Evolutionary conservation across 2,113 vertebrate genomes (phyloP).

Genomic region (Eurystomus gularis): DNA sequence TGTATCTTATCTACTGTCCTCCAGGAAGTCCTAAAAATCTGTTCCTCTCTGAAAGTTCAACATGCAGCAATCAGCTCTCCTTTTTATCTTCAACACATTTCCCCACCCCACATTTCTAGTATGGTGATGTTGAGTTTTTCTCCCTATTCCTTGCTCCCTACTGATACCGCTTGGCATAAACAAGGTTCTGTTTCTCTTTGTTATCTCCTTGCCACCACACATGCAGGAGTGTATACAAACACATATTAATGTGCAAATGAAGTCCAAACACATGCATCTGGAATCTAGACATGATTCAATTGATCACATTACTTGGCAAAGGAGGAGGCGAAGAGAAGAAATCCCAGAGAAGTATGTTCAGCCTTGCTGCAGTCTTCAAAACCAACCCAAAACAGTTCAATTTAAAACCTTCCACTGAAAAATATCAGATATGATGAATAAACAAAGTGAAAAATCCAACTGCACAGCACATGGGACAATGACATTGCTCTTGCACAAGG

Average conservation of each 20-base stretch:
- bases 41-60: neutral
- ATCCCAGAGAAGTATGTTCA: neutral
- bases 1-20: neutral
- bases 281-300: neutral
- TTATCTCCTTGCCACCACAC: neutral
- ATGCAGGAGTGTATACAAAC: neutral
- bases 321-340: neutral
- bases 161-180: neutral
- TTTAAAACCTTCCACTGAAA: neutral
- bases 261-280: neutral
- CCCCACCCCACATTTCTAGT: neutral
- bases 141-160: neutral
- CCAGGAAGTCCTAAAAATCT: neutral
- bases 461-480: neutral
- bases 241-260: rapidly evolving
- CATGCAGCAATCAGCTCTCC: neutral
- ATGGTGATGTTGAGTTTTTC: neutral
- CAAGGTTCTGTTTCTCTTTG: neutral
- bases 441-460: neutral
- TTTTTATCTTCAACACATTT: neutral
- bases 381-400: neutral
- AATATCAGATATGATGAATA: neutral
- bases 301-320: neutral
- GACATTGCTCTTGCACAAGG: conserved; percentile 10
- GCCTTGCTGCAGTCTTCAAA: neutral